Percentiles rank a stretch among this genome's conserved stretches.
Conservation (phyloP, 2,797 vertebrate genomes). For the Alauda arvensis region DNA sequence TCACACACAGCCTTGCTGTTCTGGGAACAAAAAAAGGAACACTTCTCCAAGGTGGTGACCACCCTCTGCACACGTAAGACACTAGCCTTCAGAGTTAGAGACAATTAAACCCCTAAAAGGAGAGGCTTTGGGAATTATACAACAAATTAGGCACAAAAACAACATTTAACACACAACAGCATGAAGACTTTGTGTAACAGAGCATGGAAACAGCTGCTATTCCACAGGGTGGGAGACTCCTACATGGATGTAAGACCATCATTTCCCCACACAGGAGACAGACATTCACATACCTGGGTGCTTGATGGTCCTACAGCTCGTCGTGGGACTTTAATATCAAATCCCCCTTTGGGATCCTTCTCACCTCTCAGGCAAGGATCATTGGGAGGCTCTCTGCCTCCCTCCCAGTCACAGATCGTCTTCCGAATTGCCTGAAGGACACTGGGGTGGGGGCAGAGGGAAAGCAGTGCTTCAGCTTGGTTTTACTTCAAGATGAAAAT, state of each 20-base stretch:
- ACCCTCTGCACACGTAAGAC: neutral
- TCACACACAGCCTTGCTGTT: neutral
- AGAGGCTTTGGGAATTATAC: neutral
- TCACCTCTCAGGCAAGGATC: constrained; percentile 96
- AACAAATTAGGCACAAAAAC: neutral
- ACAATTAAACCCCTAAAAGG: neutral
- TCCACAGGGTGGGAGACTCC: neutral
- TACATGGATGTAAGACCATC: neutral
- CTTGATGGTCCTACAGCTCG: constrained; percentile 96
- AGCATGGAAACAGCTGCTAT: neutral
- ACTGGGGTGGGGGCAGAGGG: constrained; percentile 58
- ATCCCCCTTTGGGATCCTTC: constrained; percentile 97
- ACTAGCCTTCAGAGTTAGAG: neutral
- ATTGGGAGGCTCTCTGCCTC: constrained; percentile 91
- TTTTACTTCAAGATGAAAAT: neutral
- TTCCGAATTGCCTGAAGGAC: constrained; percentile 98
- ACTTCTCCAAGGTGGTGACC: neutral
- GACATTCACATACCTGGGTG: constrained; percentile 82
- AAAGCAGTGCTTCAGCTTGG: neutral
- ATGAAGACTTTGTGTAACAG: neutral
- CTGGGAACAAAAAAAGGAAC: neutral
- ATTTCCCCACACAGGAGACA: neutral
- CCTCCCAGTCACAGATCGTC: constrained; percentile 98
- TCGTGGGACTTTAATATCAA: constrained; percentile 97
- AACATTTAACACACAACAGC: neutral